A percentile compares a stretch with the other conserved stretches of the same genome.
Evolutionary conservation across 2,888 invertebrate species (phyloP).

Genomic region (Nematopogon swammerdamellus): DNA sequence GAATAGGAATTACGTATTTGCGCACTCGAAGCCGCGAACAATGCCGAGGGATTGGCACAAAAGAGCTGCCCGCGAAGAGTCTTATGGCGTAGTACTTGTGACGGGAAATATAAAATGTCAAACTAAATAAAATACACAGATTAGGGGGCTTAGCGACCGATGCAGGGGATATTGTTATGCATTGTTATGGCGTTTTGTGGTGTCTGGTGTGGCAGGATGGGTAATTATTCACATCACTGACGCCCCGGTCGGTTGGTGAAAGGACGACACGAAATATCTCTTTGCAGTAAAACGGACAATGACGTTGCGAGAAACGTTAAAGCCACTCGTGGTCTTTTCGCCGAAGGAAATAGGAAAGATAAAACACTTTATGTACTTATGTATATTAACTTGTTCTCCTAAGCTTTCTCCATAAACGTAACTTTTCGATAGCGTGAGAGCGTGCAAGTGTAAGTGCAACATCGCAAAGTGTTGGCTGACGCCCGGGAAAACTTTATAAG

Average conservation of each 20-base stretch:
- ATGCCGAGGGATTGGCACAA: background rate
- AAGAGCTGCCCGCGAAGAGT: background rate
- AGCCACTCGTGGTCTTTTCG: background rate
- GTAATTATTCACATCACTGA: background rate
- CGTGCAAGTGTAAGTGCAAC: too few species aligned
- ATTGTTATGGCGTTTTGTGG: background rate
- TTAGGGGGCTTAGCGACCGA: background rate
- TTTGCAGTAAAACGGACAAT: background rate
- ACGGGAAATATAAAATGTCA: background rate
- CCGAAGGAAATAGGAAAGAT: too few species aligned
- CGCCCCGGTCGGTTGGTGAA: background rate
- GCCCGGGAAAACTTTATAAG: too few species aligned
- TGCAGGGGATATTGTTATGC: background rate
- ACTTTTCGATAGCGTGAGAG: too few species aligned
- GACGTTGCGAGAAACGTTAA: background rate
- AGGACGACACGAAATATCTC: background rate
- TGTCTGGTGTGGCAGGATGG: background rate
- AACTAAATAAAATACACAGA: background rate
- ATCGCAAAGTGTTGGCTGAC: too few species aligned
- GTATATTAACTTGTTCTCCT: too few species aligned
- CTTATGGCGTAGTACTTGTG: background rate
- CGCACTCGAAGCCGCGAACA: background rate
- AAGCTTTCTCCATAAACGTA: too few species aligned
- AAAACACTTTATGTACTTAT: too few species aligned
- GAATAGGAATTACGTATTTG: background rate